Evolutionary conservation across 1,140 invertebrate genomes (phyloP), one percentile per base, ranked within the genome.

Genomic region (Watersipora subatra): DNA sequence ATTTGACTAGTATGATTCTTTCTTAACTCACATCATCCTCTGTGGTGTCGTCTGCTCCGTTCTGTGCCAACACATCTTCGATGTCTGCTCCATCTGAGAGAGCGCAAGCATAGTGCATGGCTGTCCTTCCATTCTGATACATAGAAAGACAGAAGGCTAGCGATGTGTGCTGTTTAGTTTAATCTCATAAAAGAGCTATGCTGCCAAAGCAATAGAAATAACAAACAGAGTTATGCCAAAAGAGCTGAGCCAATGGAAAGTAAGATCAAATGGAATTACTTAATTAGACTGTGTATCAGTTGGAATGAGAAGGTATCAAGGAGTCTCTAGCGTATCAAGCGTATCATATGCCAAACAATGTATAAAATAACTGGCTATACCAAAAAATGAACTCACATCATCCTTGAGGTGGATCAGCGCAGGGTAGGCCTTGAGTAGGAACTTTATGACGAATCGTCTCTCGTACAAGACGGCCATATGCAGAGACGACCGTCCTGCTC

Each of bases 41-140:
- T 24, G 22, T 28, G 58, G 58, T 28, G 7, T 59, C 58, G 22
- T 59, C 27, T 12, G 58, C 7, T 12, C 58, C 58, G 58, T 28
- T 12, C 27, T 59, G 22, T 22, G 22, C 27, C 22, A 59, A 22
- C 7, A 59, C 7, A 28, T 59, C 58, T 22, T 59, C 58, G 58
- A 59, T 59, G 22, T 59, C 58, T 22, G 22, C 7, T 12, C 58
- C 58, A 28, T 28, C 27, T 25, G 7, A 22, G 17, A 59, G 58
- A 24, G 58, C 58, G 22, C 58, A 59, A 7, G 58, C 58, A 22
- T 59, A 59, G 58, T 59, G 58, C 58, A 59, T 24, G 17, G 58
- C 22, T 28, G 58, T 59, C 22, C 58, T 59, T 12, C 58, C 58
- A 28, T 25, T 25, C 58, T 59, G 58, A 55, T 17, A 55, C 17